Evolutionary conservation across 1,140 invertebrate species (phyloP), one percentile per base, ranked within the genome.

Genomic region (Orussus abietinus): DNA sequence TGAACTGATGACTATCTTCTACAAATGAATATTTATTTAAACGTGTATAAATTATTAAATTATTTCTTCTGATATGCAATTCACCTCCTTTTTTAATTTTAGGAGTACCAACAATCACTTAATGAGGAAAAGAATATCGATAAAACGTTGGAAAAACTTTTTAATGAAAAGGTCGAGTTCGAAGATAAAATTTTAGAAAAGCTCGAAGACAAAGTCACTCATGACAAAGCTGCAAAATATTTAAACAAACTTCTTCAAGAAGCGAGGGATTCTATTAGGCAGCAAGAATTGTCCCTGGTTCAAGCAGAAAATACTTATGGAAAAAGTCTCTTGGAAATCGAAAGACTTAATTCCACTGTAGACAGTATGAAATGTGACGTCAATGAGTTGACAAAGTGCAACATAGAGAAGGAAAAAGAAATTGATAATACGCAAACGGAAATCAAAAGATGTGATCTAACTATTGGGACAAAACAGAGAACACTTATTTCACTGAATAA

Each of bases 121-220:
- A 49, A 59, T 1, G 46, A 68, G 34, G 60, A 72, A 18, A 58
- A 56, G 12, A 37, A 38, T 12, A 59, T 76, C 0, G 60, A 72
- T 17, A 77, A 76, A 38, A 76, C 80, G 29, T 53, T 78, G 4
- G 76, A 81, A 17, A 77, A 72, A 42, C 56, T 75, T n/a, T 35
- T 59, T 1, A 74, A 67, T 34, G 61, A 74, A 25, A 85, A 85
- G 55, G 51, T 69, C 7, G 58, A 67, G 22, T 50, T 82, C 25
- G 84, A 87, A 57, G 78, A 83, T 39, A 53, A 75, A n/a, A 79
- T 86, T 28, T 55, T 86, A 7, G 58, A 66, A 26, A 75, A 79
- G 35, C 65, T 86, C 1, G 80, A 86, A 53, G 81, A 85, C 10
- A 81, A 84, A 51, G 51, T 84, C n/a, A 69, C 79, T 4, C 79